Base-by-base conservation (phyloP, 2,113 vertebrate genomes). In the Opisthocomus hoazin region DNA sequence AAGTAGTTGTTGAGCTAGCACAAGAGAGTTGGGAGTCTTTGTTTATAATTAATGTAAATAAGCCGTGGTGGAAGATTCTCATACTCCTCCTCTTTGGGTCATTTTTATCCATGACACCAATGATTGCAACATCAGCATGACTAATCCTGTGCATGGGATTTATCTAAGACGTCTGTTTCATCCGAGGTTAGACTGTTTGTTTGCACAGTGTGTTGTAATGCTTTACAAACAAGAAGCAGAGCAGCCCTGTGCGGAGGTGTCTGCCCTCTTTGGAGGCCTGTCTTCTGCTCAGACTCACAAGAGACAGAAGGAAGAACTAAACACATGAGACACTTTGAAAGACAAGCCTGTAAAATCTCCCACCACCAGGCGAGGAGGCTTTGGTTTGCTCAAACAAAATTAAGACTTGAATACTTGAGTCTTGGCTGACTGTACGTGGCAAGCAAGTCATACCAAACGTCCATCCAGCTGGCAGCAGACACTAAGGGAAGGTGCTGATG, bases 21-120 rank as follows among this genome's bases (percentile, higher is more conserved):
- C 37, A 69, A 26, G 32, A 53, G 53, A 80, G 46, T 5, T 46
- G 16, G 5, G 5, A 80, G 16, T 80, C 88, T 94, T 79, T 93
- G 88, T 86, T 95, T 90, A 56, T 57, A 73, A 65, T 73, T 48
- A 45, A 22, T n/a, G 10, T 88, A 83, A 93, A 61, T 77, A 83
- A 86, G 9, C 18, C 3, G 2, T 36, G 11, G 65, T 29, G 36
- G 48, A 87, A 90, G 50, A 57, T 77, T 69, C 45, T 92, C 41
- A 20, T 83, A 65, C 10, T 88, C 34, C 15, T 66, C 51, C 53
- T 84, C 46, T 69, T 68, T 60, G 45, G 53, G 75, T 56, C 27
- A 1, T 89, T 93, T 96, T 95, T 93, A 77, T 68, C 83, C 83
- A 77, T 70, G 88, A 93, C 93, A 86, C 43, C 41, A 78, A n/a